Percentiles rank a stretch among this genome's conserved stretches.
These are phyloP conservation scores for Taurulus bubalis DNA, from an alignment of 2,113 vertebrate species.

Conservation along the genomic window DNA sequence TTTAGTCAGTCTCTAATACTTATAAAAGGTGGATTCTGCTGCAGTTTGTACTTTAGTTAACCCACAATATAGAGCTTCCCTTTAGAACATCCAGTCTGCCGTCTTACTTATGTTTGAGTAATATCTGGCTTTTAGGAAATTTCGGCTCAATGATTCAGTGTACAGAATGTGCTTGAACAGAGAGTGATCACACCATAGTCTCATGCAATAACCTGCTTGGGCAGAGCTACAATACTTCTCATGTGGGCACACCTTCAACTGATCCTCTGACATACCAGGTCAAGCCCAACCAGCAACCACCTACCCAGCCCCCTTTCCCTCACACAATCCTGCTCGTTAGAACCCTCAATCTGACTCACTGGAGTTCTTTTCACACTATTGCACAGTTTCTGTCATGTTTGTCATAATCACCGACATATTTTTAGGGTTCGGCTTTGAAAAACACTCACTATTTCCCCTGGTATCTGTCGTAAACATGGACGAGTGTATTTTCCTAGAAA, in stretches of 20 bases:
- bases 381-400: constrained; percentile 26
- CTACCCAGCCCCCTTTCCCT: not conserved
- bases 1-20: not conserved
- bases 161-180: not conserved
- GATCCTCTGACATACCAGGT: not conserved
- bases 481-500: constrained; percentile 9
- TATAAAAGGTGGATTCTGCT: not conserved
- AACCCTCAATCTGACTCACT: constrained; percentile 22
- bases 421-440: not conserved
- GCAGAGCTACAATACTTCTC: not conserved
- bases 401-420: constrained; percentile 8
- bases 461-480: constrained; percentile 15
- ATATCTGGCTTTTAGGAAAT: constrained; percentile 2
- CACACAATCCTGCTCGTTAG: not conserved
- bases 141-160: constrained; percentile 3
- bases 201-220: constrained; percentile 5
- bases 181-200: not conserved
- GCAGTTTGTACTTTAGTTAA: not conserved
- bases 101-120: not conserved
- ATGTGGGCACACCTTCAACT: constrained; percentile 15
- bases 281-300: not conserved
- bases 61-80: not conserved
- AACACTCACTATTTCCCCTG: constrained; percentile 12
- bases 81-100: not conserved
- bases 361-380: constrained; percentile 2